Base-by-base conservation (phyloP, 2,797 vertebrate species). In the Pantherophis vulpinus region DNA sequence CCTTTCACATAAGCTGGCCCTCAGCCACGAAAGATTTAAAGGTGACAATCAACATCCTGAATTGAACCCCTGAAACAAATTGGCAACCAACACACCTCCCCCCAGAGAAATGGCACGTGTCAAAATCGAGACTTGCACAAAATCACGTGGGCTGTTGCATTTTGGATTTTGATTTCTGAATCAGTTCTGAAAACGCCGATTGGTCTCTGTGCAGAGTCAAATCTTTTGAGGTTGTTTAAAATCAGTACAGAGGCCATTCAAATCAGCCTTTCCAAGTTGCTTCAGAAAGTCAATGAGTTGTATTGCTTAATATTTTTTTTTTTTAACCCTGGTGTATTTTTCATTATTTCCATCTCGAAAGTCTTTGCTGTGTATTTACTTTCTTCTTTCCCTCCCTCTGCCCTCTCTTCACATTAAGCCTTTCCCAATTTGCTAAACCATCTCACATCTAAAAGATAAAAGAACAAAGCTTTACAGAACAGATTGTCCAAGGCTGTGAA, bases 391-490 rank as follows among this genome's bases (percentile, higher is more conserved):
- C 56, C 27, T 54, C 13, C 94, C 60, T 58, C 91, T 59, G 60
- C 70, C 87, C 87, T 23, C 79, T 61, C 92, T 74, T 89, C 0
- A 11, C 86, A 2, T 92, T 86, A 91, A 92, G 14, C 58, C 54
- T 74, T 93, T 90, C 79, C 60, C 47, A 29, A 59, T 27, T 61
- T 66, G 88, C 42, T 74, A 92, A 92, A 74, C 55, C 32, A 23
- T 42, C 70, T 42, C 32, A 66, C 86, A n/a, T 86, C 63, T 93
- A 88, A 87, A 91, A 87, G 87, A 91, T 92, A 59, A 1, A 18
- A 94, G 90, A 47, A 58, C 93, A 55, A 61, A 32, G 51, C 90
- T 11, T 92, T 89, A 88, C 51, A 94, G 70, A 93, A 42, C 3
- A 88, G 83, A 32, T 86, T 0, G 59, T 87, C 87, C 92, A 32